A percentile compares a stretch with the other conserved stretches of the same genome.
These are phyloP conservation scores for Poecile atricapillus DNA, from an alignment of 2,113 vertebrate species.

Conservation along the genomic window DNA sequence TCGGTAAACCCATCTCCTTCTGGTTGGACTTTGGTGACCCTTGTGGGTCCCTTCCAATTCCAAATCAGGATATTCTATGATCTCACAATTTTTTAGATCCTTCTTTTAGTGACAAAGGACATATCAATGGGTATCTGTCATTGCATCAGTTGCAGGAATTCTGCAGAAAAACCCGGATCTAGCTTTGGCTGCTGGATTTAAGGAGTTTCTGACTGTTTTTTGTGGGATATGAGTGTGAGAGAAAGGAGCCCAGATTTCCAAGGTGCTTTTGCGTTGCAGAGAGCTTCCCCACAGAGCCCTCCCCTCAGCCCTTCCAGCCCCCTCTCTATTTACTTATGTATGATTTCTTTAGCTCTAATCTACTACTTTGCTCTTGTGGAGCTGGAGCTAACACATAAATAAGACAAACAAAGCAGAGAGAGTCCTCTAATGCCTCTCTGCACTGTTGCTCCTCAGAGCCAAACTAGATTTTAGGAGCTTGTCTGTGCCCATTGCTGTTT, in stretches of 20 bases:
- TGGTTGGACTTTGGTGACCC: not conserved
- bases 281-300: not conserved
- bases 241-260: not conserved
- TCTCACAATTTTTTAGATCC: not conserved
- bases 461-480: not conserved
- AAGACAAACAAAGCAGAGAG: not conserved
- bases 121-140: not conserved
- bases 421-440: not conserved
- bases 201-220: not conserved
- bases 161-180: rapidly evolving
- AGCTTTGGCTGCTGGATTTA: rapidly evolving
- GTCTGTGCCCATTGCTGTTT: not conserved
- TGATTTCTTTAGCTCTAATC: not conserved
- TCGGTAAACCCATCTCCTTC: not conserved
- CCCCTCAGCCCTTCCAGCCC: not conserved
- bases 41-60: not conserved
- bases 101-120: not conserved
- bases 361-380: not conserved
- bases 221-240: not conserved
- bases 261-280: not conserved
- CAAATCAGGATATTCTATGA: not conserved
- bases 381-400: not conserved
- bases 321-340: not conserved
- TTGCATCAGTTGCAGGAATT: not conserved
- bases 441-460: not conserved